Evolutionary conservation across 2,888 invertebrate species (phyloP), one percentile per base, ranked within the genome.

Genomic region (Acanthosepion lycidas): DNA sequence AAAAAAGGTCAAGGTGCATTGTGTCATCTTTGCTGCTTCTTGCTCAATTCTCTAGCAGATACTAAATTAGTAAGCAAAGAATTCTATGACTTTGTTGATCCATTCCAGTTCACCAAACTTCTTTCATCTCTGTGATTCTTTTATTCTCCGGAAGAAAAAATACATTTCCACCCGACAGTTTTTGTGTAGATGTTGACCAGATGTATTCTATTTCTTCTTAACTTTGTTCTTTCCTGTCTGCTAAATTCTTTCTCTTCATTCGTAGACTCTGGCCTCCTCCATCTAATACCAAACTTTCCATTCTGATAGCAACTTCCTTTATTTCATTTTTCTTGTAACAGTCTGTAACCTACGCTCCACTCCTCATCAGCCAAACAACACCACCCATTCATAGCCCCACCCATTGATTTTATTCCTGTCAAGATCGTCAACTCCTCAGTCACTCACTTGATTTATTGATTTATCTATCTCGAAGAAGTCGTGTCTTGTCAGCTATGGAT

Each of bases 261-360:
- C 2, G 78, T 15, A n/a, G 78, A 78, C 78, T 64, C 26, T 33
- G 78, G n/a, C 78, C 78, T n/a, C 33, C n/a, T 78, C n/a, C 78
- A 78, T 78, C 15, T 78, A 78, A 78, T n/a, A 78, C 78, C n/a
- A 78, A n/a, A 78, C 78, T 78, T n/a, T 78, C 78, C 78, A n/a
- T 78, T 78, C n/a, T 33, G 78, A 78, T 33, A 33, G 78, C n/a
- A 33, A 78, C n/a, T 78, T 78, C n/a, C 78, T 15, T 33, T n/a
- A n/a, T 78, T 78, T 78, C 78, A 78, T 78, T 33, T 42, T n/a
- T 78, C 78, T 78, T 15, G 78, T n/a, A n/a, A 78, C 78, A 78
- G 12, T 78, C 78, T 78, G 2, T 33, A 78, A n/a, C 78, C 59
- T 23, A 23, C 59, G 23, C 23, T 59, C 20, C 59, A 59, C 59